A percentile compares a stretch with the other conserved stretches of the same genome.
These are phyloP conservation scores for Meliscaeva auricollis DNA, from an alignment of 2,888 invertebrate genomes.

Conservation along the genomic window DNA sequence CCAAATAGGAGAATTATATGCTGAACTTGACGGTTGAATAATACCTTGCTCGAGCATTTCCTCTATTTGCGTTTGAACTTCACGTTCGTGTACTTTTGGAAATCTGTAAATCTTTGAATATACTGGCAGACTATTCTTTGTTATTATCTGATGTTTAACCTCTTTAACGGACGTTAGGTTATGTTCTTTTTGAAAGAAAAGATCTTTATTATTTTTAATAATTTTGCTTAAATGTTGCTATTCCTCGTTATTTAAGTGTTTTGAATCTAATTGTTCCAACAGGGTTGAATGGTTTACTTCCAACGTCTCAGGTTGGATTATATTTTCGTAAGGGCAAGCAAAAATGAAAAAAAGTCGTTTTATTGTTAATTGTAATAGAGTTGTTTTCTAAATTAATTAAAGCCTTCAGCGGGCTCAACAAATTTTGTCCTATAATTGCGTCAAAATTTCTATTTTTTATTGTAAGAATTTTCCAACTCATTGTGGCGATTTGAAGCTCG, in stretches of 20 bases:
- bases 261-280: background rate
- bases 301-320: background rate
- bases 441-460: conserved; percentile 14
- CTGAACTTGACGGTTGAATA: background rate
- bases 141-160: background rate
- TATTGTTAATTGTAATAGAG: background rate
- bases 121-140: background rate
- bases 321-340: conserved; percentile 1
- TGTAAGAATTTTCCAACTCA: conserved; percentile 8
- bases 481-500: background rate
- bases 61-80: background rate
- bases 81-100: background rate
- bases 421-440: conserved; percentile 4
- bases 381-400: conserved; percentile 7
- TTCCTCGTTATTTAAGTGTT: background rate
- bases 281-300: background rate
- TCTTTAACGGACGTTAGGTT: conserved; percentile 4
- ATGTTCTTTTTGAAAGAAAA: conserved; percentile 1
- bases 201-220: conserved; percentile 8
- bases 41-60: background rate
- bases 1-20: background rate
- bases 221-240: conserved; percentile 3
- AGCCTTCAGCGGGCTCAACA: background rate
- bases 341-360: background rate
- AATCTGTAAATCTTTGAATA: background rate